Percentiles rank a stretch among this genome's conserved stretches.
phyloP scores from a whole-genome alignment of 2,113 vertebrate genomes.

The Xenopus borealis region DNA sequence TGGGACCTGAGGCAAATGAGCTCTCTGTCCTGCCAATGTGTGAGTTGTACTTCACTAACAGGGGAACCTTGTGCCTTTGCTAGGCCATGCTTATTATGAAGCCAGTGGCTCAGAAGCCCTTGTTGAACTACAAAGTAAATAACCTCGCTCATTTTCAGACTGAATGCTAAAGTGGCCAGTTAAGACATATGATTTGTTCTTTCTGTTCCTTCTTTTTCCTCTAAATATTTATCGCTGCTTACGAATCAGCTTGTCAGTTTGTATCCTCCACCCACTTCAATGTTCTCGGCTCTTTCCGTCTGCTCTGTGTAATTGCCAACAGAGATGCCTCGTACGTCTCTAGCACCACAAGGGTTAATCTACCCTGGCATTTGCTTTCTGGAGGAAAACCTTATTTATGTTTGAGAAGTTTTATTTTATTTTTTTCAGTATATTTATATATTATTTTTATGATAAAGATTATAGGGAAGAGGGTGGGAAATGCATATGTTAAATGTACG shows the following conservation, averaged over 20 bases:
- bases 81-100: too few relatives aligned
- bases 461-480: slow-evolving; percentile 40
- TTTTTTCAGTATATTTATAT: slow-evolving; percentile 46
- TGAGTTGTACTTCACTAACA: too few relatives aligned
- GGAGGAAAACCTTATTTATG: slow-evolving; percentile 39
- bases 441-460: slow-evolving; percentile 44
- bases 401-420: slow-evolving; percentile 45
- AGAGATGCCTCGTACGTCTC: not conserved
- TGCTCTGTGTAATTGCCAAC: slow-evolving; percentile 13
- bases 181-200: slow-evolving; percentile 15
- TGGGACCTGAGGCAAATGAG: too few relatives aligned
- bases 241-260: slow-evolving; percentile 5
- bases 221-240: slow-evolving; percentile 35
- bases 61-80: too few relatives aligned
- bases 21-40: too few relatives aligned
- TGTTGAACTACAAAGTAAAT: too few relatives aligned
- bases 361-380: slow-evolving; percentile 8
- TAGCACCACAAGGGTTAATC: not conserved
- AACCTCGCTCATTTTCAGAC: too few relatives aligned
- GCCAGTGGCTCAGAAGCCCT: too few relatives aligned
- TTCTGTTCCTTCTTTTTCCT: slow-evolving; percentile 3
- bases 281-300: slow-evolving; percentile 23
- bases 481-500: slow-evolving; percentile 38
- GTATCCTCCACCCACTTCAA: slow-evolving; percentile 1
- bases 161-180: slow-evolving; percentile 13